A percentile compares a stretch with the other conserved stretches of the same genome.
Conservation (phyloP, 2,888 invertebrate genomes). For the Microplitis deprimator region DNA sequence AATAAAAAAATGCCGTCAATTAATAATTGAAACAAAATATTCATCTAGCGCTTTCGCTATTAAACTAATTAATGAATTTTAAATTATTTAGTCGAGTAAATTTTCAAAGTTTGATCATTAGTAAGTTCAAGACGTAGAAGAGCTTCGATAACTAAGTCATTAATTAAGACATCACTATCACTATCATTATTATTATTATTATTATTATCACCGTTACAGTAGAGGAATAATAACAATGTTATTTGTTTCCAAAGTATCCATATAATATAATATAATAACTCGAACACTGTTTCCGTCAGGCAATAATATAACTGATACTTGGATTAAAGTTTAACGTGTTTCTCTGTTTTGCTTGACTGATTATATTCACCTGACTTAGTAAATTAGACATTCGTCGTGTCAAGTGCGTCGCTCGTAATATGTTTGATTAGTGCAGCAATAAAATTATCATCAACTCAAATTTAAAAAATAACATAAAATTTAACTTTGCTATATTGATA, state of each 20-base stretch:
- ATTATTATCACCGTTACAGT: neutral
- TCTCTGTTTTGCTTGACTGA: neutral
- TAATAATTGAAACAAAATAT: neutral
- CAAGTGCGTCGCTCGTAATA: neutral
- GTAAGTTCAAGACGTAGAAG: neutral
- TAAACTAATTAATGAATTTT: neutral
- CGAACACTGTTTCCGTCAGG: neutral
- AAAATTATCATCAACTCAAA: neutral
- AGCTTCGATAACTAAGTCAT: neutral
- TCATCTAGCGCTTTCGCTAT: neutral
- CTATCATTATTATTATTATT: constrained; percentile 3
- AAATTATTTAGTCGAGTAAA: neutral
- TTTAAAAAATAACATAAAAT: too few species aligned
- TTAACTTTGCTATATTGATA: neutral
- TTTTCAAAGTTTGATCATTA: constrained; percentile 27
- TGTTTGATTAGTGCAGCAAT: neutral
- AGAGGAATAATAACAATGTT: neutral
- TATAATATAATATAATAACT: neutral
- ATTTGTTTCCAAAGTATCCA: neutral
- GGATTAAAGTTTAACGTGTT: neutral
- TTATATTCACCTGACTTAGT: neutral
- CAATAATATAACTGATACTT: neutral
- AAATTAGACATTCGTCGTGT: neutral
- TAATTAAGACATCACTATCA: constrained; percentile 1
- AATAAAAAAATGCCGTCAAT: too few species aligned